phyloP scores from a whole-genome alignment of 1,140 invertebrate genomes.

The Rhyacophila brunnea region DNA sequence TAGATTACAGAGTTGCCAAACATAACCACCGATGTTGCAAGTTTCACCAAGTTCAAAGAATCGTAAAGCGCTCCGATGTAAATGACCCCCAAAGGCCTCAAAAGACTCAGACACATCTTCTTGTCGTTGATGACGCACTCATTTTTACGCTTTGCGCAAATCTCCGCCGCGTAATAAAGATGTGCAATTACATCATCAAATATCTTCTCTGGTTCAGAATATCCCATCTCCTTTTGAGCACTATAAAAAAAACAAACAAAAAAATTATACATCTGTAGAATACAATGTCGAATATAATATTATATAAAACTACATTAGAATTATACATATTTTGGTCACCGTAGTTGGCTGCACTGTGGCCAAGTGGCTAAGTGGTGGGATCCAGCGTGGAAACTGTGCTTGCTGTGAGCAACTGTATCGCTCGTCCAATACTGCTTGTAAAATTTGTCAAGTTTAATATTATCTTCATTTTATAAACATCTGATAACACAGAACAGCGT shows the following conservation, averaged over 20 bases:
- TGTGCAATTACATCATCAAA: constrained; percentile 1
- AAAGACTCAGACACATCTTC: constrained; percentile 10
- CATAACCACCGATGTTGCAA: constrained; percentile 5
- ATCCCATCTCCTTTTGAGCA: not conserved
- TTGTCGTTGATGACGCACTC: constrained; percentile 14
- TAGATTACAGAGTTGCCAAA: constrained; percentile 29
- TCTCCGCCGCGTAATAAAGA: not conserved
- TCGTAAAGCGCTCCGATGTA: too few relatives aligned
- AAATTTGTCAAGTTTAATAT: too few relatives aligned
- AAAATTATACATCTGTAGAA: not conserved
- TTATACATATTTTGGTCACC: not conserved
- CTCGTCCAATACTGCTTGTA: too few relatives aligned
- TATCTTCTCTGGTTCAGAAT: not conserved
- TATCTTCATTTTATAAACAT: too few relatives aligned
- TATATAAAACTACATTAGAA: not conserved
- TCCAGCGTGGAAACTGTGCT: too few relatives aligned
- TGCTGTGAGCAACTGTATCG: too few relatives aligned
- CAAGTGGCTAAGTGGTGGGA: too few relatives aligned
- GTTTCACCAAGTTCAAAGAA: too few relatives aligned
- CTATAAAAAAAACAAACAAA: constrained; percentile 1
- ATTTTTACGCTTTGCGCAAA: constrained; percentile 14
- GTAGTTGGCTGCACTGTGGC: too few relatives aligned
- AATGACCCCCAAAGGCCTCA: constrained; percentile 22
- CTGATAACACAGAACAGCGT: too few relatives aligned
- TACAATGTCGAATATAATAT: not conserved